Evolutionary conservation across 2,888 invertebrate species (phyloP).

Genomic region (Drosophila anceps): DNA sequence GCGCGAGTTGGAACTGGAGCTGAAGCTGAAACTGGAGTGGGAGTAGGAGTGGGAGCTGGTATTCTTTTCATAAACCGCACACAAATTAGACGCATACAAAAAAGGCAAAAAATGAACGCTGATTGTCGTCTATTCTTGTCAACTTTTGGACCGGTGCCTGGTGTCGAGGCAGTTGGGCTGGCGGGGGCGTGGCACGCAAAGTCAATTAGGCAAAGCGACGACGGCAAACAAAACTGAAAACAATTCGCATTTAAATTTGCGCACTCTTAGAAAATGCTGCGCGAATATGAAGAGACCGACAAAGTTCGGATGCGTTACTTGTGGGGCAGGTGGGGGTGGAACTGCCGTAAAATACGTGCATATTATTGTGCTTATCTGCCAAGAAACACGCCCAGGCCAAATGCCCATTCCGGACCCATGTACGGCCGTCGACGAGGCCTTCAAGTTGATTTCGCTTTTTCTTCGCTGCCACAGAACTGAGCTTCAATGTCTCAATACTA

Average conservation of each 20-base stretch:
- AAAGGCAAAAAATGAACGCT: slow-evolving; percentile 59
- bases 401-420: slow-evolving; percentile 42
- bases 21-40: not conserved
- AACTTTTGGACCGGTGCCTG: slow-evolving; percentile 48
- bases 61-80: slow-evolving; percentile 69
- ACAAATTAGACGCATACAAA: slow-evolving; percentile 75
- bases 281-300: slow-evolving; percentile 33
- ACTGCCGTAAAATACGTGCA: slow-evolving; percentile 75
- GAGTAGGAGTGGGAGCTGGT: slow-evolving; percentile 10
- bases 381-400: slow-evolving; percentile 80
- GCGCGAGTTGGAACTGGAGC: slow-evolving; percentile 8
- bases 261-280: slow-evolving; percentile 67
- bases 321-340: slow-evolving; percentile 16
- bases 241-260: slow-evolving; percentile 79
- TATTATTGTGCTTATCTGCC: slow-evolving; percentile 80
- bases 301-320: slow-evolving; percentile 4
- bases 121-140: slow-evolving; percentile 77
- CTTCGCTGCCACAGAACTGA: slow-evolving; percentile 36
- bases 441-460: slow-evolving; percentile 63
- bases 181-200: slow-evolving; percentile 48
- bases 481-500: slow-evolving; percentile 47
- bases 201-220: slow-evolving; percentile 77
- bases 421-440: slow-evolving; percentile 39
- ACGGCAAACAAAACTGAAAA: slow-evolving; percentile 74
- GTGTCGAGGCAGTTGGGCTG: not conserved